Evolutionary conservation across 2,113 vertebrate genomes (phyloP).

Genomic region (Enhydra lutris): DNA sequence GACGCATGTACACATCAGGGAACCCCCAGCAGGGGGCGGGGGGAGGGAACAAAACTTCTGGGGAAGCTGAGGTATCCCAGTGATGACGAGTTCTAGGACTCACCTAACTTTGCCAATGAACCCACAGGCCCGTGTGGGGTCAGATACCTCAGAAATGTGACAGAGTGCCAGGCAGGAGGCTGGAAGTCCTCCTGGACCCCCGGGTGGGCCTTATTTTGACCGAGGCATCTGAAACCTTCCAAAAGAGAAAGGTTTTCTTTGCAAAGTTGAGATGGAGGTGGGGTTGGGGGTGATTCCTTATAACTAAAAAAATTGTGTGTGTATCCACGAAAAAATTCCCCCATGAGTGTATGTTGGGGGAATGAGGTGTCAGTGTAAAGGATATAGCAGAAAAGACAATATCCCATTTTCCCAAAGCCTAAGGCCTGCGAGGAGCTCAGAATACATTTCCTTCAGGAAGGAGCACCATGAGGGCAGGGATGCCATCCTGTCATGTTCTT

Average conservation of each 20-base stretch:
- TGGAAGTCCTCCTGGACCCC: not conserved
- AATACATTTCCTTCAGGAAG: not conserved
- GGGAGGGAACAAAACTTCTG: not conserved
- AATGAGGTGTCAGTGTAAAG: not conserved
- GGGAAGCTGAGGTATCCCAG: constrained; percentile 53
- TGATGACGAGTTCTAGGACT: not conserved
- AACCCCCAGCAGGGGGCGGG: constrained; percentile 25
- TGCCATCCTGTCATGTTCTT: not conserved
- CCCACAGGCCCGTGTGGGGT: not conserved
- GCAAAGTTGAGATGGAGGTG: not conserved
- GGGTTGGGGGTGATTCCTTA: not conserved
- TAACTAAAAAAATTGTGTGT: not conserved
- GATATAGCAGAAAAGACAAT: not conserved
- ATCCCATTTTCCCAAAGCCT: not conserved
- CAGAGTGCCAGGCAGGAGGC: not conserved
- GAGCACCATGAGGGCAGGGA: not conserved
- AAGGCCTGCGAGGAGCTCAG: not conserved
- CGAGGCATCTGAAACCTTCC: not conserved
- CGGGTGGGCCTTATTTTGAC: not conserved
- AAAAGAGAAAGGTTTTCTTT: not conserved
- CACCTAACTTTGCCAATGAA: not conserved
- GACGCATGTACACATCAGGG: constrained; percentile 26
- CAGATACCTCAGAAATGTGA: not conserved
- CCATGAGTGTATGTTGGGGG: too few relatives aligned
- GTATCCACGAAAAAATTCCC: too few relatives aligned